phyloP scores from a whole-genome alignment of 2,888 invertebrate genomes.

The Syrphus vitripennis region DNA sequence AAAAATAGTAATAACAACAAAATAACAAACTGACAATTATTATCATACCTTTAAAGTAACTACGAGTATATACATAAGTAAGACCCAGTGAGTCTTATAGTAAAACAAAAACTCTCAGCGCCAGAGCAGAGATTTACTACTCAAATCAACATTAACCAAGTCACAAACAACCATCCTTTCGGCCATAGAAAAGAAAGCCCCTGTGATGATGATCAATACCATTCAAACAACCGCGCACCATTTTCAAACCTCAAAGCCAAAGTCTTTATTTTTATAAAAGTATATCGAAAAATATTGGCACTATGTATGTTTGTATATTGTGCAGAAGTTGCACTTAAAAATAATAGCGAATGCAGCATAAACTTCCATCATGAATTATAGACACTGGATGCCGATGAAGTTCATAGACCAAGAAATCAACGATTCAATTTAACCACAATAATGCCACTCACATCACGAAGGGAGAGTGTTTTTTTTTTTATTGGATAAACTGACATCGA shows the following conservation, averaged over 20 bases:
- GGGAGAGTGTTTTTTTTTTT: conserved; percentile 27
- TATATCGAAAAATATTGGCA: conserved; percentile 31
- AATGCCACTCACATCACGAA: conserved; percentile 21
- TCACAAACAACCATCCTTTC: conserved; percentile 18
- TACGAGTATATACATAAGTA: not conserved
- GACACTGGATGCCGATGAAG: not conserved
- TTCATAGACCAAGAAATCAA: conserved; percentile 43
- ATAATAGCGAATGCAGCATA: not conserved
- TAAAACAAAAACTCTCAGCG: not conserved
- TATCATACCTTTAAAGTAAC: conserved; percentile 3
- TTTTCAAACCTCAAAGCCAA: conserved; percentile 32
- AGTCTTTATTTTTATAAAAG: not conserved
- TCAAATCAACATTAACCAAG: not conserved
- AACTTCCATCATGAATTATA: not conserved
- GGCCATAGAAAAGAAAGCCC: conserved; percentile 49
- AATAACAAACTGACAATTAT: conserved; percentile 34
- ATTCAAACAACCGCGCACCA: not conserved
- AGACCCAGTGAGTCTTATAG: conserved; percentile 38
- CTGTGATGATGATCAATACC: too few species aligned
- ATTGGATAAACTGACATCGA: conserved; percentile 24
- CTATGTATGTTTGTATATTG: not conserved
- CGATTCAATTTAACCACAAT: conserved; percentile 27
- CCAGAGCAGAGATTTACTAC: not conserved
- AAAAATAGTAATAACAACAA: conserved; percentile 31
- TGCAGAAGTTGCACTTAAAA: conserved; percentile 25